Percentiles rank a stretch among this genome's conserved stretches.
phyloP scores from a whole-genome alignment of 30 jellyfish, hydroid and myxozoan species.

The Aurelia aurita complex sp. Pacific region DNA sequence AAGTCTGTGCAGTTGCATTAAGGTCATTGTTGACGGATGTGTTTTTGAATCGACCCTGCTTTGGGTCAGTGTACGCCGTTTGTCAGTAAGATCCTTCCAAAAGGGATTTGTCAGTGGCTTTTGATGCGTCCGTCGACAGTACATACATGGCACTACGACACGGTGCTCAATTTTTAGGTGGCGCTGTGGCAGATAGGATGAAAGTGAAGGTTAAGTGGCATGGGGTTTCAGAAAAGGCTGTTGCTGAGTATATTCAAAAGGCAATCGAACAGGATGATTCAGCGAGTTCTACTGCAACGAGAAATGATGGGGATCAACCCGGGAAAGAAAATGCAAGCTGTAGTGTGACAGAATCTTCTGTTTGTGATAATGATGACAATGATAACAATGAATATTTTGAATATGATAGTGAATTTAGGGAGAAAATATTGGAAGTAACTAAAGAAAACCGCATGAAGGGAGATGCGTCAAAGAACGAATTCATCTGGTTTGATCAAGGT shows the following conservation, averaged over 20 bases:
- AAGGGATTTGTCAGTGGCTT: not conserved
- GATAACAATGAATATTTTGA: constrained; percentile 2
- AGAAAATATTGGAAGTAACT: constrained; percentile 18
- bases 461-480: constrained; percentile 13
- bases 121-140: not conserved
- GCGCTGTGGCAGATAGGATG: not conserved
- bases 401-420: not conserved
- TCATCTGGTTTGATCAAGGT: constrained; percentile 1
- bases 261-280: constrained; percentile 10
- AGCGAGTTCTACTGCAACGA: constrained; percentile 9
- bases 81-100: not conserved
- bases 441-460: not conserved
- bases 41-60: not conserved
- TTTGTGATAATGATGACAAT: constrained; percentile 17
- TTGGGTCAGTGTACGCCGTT: constrained; percentile 1
- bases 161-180: constrained; percentile 1
- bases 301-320: constrained; percentile 8
- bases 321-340: not conserved
- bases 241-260: not conserved
- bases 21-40: not conserved
- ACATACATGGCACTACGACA: not conserved
- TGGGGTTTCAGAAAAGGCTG: not conserved
- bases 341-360: too few species aligned
- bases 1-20: not conserved
- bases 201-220: not conserved